Evolutionary conservation across 2,797 vertebrate species (phyloP).

Genomic region (Nyctalus aviator): DNA sequence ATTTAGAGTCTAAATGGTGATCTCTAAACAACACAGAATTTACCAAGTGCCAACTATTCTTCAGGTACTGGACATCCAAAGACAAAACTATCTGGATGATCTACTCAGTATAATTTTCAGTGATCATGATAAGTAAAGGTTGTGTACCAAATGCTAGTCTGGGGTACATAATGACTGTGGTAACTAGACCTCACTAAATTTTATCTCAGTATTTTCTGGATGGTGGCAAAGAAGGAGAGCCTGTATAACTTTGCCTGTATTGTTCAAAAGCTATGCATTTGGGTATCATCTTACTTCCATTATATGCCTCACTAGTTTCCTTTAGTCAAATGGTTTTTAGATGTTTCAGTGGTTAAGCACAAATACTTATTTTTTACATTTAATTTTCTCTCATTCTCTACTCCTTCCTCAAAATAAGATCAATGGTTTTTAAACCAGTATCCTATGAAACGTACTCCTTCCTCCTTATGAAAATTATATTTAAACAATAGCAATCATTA

Average conservation of each 20-base stretch:
- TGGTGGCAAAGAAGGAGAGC: background rate
- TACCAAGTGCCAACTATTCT: background rate
- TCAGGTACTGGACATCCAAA: background rate
- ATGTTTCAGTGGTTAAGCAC: background rate
- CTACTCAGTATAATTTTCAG: background rate
- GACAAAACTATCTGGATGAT: background rate
- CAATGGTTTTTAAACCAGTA: background rate
- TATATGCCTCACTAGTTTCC: background rate
- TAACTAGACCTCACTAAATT: background rate
- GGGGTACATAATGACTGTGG: background rate
- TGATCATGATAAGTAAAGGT: background rate
- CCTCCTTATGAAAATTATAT: constrained; percentile 9
- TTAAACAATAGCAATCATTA: constrained; percentile 16
- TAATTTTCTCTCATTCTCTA: background rate
- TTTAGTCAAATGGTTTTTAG: background rate
- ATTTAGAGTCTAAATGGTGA: background rate
- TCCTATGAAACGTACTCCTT: constrained; percentile 18
- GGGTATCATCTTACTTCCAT: background rate
- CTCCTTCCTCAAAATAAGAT: constrained; percentile 35
- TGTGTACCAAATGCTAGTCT: background rate
- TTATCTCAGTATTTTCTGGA: background rate
- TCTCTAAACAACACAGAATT: background rate
- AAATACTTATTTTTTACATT: background rate
- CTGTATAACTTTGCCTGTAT: background rate
- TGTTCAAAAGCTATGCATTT: background rate